Percentiles rank a stretch among this genome's conserved stretches.
Evolutionary conservation across 2,888 invertebrate species (phyloP).

Genomic region (Lasioglossum marginatum): DNA sequence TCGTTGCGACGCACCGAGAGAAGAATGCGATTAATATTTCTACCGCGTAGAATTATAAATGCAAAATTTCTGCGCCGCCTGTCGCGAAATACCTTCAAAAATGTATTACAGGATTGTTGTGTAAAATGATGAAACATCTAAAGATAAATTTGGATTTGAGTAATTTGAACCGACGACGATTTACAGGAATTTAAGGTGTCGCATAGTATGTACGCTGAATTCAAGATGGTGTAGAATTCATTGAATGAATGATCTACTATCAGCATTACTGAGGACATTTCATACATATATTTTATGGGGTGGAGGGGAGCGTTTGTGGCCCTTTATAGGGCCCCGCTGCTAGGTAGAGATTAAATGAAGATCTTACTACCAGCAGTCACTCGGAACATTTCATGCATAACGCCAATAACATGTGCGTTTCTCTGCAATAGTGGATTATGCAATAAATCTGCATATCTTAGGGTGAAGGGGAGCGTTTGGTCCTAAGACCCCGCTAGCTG

Average conservation of each 20-base stretch:
- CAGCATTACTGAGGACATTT: constrained; percentile 4
- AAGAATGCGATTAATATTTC: constrained; percentile 16
- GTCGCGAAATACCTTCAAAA: constrained; percentile 4
- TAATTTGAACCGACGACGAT: background rate
- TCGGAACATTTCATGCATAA: no score
- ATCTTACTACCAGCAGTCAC: no score
- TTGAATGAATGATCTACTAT: background rate
- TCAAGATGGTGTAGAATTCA: background rate
- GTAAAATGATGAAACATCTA: background rate
- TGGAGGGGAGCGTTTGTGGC: no score
- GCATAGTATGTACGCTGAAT: background rate
- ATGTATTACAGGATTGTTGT: background rate
- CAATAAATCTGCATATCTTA: constrained; percentile 39
- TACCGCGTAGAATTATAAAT: constrained; percentile 10
- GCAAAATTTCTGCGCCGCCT: constrained; percentile 10
- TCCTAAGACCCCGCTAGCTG: no score
- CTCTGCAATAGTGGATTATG: constrained; percentile 13
- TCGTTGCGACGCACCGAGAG: constrained; percentile 27
- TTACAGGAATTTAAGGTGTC: background rate
- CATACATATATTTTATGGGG: background rate
- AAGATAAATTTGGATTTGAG: background rate
- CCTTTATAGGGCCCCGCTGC: no score
- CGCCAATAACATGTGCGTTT: constrained; percentile 5
- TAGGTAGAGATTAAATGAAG: no score
- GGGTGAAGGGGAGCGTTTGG: no score